Evolutionary conservation across 2,888 invertebrate genomes (phyloP).

Genomic region (Deladenus siricidicola): DNA sequence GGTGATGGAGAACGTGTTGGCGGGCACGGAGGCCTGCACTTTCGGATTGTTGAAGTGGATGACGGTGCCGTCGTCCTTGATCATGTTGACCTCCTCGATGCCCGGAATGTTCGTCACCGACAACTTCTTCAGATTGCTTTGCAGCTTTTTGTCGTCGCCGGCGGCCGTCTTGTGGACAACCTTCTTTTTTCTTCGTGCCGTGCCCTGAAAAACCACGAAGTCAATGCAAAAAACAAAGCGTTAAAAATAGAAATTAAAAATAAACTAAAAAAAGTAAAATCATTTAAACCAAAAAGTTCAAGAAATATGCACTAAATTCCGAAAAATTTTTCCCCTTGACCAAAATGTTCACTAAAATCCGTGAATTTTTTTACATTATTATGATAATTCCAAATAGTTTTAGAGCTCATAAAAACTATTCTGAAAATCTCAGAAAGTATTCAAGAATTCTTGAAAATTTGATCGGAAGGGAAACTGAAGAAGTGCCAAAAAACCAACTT

Average conservation of each 20-base stretch:
- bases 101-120: constrained; percentile 97
- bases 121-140: constrained; percentile 91
- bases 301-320: too few relatives aligned
- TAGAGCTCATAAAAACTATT: too few relatives aligned
- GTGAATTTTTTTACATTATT: too few relatives aligned
- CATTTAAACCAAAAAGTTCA: too few relatives aligned
- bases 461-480: too few relatives aligned
- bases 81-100: constrained; percentile 96
- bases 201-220: constrained; percentile 65
- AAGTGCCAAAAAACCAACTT: constrained; percentile 18
- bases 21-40: constrained; percentile 94
- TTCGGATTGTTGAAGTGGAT: constrained; percentile 99
- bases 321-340: too few relatives aligned
- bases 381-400: too few relatives aligned
- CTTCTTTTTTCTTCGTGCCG: constrained; percentile 99
- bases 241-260: neutral
- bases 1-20: constrained; percentile 97
- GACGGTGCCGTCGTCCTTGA: constrained; percentile 97
- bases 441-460: too few relatives aligned
- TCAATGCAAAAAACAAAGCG: neutral
- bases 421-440: too few relatives aligned
- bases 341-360: too few relatives aligned
- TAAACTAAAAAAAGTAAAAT: neutral
- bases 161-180: constrained; percentile 97
- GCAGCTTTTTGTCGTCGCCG: constrained; percentile 97